Evolutionary conservation across 2,888 invertebrate genomes (phyloP), one percentile per base, ranked within the genome.

Genomic region (Carcina quercana): DNA sequence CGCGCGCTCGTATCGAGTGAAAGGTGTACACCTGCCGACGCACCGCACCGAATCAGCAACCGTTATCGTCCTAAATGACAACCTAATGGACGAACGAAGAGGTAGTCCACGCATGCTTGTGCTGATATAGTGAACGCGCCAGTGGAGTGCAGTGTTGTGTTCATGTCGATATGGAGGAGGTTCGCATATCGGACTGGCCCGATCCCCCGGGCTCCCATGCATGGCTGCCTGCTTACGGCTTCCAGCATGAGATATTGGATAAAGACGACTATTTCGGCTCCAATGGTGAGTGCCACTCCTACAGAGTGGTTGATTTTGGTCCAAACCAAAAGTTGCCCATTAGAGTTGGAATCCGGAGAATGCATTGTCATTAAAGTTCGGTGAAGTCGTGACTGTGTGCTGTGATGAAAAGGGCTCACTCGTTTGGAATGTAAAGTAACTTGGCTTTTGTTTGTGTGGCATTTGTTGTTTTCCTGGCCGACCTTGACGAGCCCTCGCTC

Each of bases 151-250:
- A 74, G 79, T 76, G 80, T 71, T 68, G 75, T 74, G 74, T 75
- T 69, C 48, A 76, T 79, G 79, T 61, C 55, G 57, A 60, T 53
- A 83, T 87, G 85, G 89, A 88, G 69, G 89, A 89, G 67, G 85
- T 89, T 61, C 87, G 87, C 55, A 87, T 88, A 50, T 88, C 87
- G 70, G 87, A 87, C 61, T 89, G 89, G 89, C 88, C 89, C 33
- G 88, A 87, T 58, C 88, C 87, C 49, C 87, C 87, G 54, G 89
- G 90, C 53, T 88, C 89, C 60, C 89, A 90, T 83, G 89, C 91
- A 59, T 92, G 92, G 92, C 86, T 91, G 73, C 92, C 91, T 50
- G 91, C 91, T 53, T 92, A 92, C 65, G 91, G 92, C 53, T 91
- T 89, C 82, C 89, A 89, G 78, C 88, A 88, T 67, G 89, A 89